These are phyloP conservation scores for Agapostemon virescens DNA, from an alignment of 2,888 invertebrate species.

Conservation along the genomic window DNA sequence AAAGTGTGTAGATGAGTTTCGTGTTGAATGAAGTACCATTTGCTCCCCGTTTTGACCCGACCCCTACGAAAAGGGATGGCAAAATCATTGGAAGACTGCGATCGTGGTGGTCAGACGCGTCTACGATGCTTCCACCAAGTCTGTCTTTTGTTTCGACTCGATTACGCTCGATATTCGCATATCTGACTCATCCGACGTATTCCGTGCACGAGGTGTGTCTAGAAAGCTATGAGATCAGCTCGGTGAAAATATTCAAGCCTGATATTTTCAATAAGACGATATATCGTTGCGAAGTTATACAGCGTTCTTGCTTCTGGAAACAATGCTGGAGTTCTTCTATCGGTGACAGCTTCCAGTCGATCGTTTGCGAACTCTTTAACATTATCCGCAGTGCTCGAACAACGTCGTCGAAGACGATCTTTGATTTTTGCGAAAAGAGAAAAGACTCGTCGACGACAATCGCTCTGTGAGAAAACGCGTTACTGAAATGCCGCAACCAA, in stretches of 20 bases:
- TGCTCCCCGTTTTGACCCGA: constrained; percentile 75
- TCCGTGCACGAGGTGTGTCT: not conserved
- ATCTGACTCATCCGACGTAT: constrained; percentile 39
- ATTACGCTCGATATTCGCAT: constrained; percentile 47
- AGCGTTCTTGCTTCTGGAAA: not conserved
- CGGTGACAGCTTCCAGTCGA: not conserved
- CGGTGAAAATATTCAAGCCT: not conserved
- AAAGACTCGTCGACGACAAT: not conserved
- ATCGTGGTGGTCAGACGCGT: constrained; percentile 15
- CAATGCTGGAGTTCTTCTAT: not conserved
- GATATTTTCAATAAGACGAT: too few relatives aligned
- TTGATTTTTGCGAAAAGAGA: not conserved
- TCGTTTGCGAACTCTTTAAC: not conserved
- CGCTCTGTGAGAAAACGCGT: not conserved
- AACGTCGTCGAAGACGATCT: not conserved
- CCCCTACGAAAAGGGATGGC: constrained; percentile 79
- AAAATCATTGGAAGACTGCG: constrained; percentile 66
- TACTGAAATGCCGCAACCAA: not conserved
- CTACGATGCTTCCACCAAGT: constrained; percentile 49
- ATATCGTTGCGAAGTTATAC: not conserved
- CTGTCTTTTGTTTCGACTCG: constrained; percentile 17
- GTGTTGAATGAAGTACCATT: constrained; percentile 76
- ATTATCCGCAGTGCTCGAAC: not conserved
- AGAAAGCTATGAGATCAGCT: too few relatives aligned
- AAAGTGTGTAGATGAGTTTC: constrained; percentile 78